Evolutionary conservation across 2,113 vertebrate species (phyloP).

Genomic region (Canis aureus): DNA sequence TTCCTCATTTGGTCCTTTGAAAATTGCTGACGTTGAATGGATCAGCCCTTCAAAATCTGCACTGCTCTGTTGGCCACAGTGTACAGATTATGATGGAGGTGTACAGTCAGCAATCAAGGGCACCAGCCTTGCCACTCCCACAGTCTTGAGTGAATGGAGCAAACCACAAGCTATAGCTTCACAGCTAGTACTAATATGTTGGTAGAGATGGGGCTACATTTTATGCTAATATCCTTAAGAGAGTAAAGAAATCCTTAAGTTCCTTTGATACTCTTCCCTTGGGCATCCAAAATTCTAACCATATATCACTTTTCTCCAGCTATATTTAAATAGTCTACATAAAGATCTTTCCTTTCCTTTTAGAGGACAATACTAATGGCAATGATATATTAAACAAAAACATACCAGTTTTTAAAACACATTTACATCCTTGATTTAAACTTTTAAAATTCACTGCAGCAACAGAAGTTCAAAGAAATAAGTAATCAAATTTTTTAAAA

Average conservation of each 20-base stretch:
- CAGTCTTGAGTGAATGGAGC: background rate
- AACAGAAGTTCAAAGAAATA: background rate
- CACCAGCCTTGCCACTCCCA: background rate
- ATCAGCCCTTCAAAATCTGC: background rate
- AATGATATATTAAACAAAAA: background rate
- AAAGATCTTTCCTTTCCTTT: background rate
- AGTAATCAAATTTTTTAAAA: background rate
- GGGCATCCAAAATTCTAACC: background rate
- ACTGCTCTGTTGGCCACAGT: background rate
- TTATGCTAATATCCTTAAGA: background rate
- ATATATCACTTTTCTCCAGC: background rate
- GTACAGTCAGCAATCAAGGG: background rate
- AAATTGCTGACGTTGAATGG: background rate
- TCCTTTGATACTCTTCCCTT: background rate
- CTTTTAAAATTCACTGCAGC: slow-evolving; percentile 4
- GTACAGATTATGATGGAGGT: too few species aligned
- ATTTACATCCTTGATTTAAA: background rate
- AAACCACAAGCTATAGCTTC: background rate
- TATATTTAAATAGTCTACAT: background rate
- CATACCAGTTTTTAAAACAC: background rate
- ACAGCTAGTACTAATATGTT: background rate
- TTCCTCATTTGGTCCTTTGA: slow-evolving; percentile 6
- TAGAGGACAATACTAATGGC: background rate
- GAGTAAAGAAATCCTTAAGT: background rate
- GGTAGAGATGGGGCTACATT: background rate